A percentile compares a stretch with the other conserved stretches of the same genome.
phyloP scores from a whole-genome alignment of 2,113 vertebrate species.

The Calyptomena viridis region DNA sequence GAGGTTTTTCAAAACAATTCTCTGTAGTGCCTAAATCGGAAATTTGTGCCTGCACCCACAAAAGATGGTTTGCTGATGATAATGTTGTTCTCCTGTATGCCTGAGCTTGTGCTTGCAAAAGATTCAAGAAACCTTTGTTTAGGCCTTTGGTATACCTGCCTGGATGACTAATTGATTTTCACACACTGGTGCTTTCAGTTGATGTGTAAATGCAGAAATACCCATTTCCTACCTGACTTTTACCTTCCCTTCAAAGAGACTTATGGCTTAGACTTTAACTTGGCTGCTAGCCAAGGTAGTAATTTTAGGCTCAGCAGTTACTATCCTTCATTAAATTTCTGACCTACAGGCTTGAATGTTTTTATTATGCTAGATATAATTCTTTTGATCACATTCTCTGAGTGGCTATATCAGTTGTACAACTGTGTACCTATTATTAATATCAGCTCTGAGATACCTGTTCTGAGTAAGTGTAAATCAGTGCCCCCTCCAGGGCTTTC shows the following conservation, averaged over 20 bases:
- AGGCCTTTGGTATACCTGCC: neutral
- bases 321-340: neutral
- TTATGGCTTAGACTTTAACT: neutral
- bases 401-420: neutral
- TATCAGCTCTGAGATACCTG: neutral
- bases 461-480: neutral
- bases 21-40: neutral
- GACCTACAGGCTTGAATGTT: neutral
- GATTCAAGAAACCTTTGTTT: neutral
- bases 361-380: neutral
- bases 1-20: neutral
- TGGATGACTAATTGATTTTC: neutral
- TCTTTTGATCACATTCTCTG: neutral
- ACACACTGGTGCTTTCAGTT: neutral
- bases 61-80: neutral
- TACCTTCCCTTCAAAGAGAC: neutral
- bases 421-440: neutral
- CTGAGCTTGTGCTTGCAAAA: neutral
- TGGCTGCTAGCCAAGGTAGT: neutral
- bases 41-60: neutral
- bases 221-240: neutral
- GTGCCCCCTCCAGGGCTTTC: neutral
- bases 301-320: neutral
- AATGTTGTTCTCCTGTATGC: neutral
- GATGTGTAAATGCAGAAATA: neutral